Base-by-base conservation (phyloP, 2,888 invertebrate species). In the Isotomurus palustris region DNA sequence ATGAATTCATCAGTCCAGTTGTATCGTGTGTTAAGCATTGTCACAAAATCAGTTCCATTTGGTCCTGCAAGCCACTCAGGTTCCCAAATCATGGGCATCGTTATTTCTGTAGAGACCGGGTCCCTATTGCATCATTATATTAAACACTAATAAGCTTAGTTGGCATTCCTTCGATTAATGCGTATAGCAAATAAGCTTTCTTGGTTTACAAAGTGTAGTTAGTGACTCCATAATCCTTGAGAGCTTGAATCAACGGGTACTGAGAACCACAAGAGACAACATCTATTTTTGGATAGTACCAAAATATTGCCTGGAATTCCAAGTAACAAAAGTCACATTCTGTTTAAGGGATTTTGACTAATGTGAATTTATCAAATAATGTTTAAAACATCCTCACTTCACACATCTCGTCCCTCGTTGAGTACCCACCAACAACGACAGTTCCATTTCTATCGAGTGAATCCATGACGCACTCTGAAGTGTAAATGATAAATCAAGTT, bases 141-240 rank as follows among this genome's bases (percentile, higher is more conserved):
- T n/a, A n/a, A n/a, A n/a, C n/a, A n/a, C n/a, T n/a, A n/a, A n/a
- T n/a, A n/a, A n/a, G n/a, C n/a, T n/a, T n/a, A n/a, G n/a, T n/a
- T n/a, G n/a, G n/a, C n/a, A n/a, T n/a, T n/a, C n/a, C n/a, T n/a
- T n/a, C n/a, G n/a, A n/a, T n/a, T n/a, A n/a, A n/a, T n/a, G n/a
- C n/a, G n/a, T n/a, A n/a, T n/a, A n/a, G n/a, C n/a, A n/a, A n/a
- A n/a, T n/a, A n/a, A n/a, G n/a, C n/a, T n/a, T n/a, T n/a, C n/a
- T n/a, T n/a, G n/a, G n/a, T n/a, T 47, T 27, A 47, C 47, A 3
- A 5, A 3, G 53, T 53, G 17, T 43, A 45, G n/a, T 57, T 56
- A 22, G 41, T 27, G 21, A 60, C 53, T 10, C 56, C 56, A 36
- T 44, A 56, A 27, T 49, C 35, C 14, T 29, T 17, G 32, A 60